These are phyloP conservation scores for Hypotaenidia philippensis DNA, from an alignment of 2,797 vertebrate species.

Conservation along the genomic window DNA sequence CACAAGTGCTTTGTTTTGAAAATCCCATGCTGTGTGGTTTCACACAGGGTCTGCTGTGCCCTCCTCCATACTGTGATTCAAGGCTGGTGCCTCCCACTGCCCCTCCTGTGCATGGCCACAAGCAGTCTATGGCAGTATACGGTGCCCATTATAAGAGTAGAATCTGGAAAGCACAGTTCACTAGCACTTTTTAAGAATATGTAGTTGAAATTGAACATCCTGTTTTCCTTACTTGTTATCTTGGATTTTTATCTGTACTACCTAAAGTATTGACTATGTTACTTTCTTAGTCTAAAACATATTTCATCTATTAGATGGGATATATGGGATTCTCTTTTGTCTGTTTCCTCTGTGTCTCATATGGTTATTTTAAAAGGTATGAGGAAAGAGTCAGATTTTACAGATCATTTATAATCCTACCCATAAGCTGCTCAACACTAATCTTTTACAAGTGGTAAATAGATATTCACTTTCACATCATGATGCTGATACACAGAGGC, in stretches of 20 bases:
- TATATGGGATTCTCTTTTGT: background rate
- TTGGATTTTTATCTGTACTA: background rate
- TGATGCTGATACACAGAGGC: background rate
- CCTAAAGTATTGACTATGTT: background rate
- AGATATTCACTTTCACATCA: background rate
- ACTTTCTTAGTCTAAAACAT: background rate
- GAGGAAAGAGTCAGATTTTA: background rate
- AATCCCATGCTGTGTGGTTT: conserved; percentile 39
- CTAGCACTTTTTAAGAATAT: background rate
- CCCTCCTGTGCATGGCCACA: background rate
- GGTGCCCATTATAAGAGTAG: background rate
- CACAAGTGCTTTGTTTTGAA: conserved; percentile 58
- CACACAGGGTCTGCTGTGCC: background rate
- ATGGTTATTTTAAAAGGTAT: background rate
- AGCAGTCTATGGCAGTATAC: background rate
- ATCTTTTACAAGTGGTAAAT: background rate
- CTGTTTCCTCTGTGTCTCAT: background rate
- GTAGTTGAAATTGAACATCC: background rate
- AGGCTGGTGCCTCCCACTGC: background rate
- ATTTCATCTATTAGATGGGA: background rate
- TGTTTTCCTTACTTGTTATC: background rate
- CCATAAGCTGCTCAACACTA: background rate
- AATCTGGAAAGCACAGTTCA: background rate
- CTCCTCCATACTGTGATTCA: background rate
- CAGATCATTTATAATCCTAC: background rate